Evolutionary conservation across 1,140 invertebrate species (phyloP), one percentile per base, ranked within the genome.

Genomic region (Olivierus martensii): DNA sequence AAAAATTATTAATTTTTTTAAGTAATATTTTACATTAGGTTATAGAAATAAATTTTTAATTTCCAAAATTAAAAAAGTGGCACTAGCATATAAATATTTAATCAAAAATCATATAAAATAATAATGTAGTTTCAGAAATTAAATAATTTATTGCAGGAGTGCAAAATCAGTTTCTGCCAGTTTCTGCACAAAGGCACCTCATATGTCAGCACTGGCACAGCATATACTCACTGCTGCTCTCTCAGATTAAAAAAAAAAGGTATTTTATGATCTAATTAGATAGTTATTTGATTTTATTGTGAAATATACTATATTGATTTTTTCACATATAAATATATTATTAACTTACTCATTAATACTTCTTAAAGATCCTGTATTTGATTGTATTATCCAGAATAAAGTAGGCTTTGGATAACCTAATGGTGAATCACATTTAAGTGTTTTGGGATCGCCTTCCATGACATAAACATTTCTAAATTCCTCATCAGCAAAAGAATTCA

Each of bases 401-500:
- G 80, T 84, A 0, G 91, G 91, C 66, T 87, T 91, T 3, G 91
- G 91, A 77, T 87, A 93, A 61, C 91, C 91, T 65, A 90, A 87
- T 0, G 90, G 90, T 2, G 90, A 87, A 63, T 86, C 78, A 65
- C 91, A 96, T 1, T 78, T 78, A 34, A 96, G 66, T 61, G 85
- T 84, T 68, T 83, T 86, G 0, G 89, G 89, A 34, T 86, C 77
- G 11, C 91, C 91, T 70, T 95, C 90, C 14, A 81, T 75, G 0
- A 84, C 87, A 39, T 53, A 55, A 15, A 49, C 39, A 46, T 58
- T 50, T 46, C 59, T 50, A 0, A 52, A 28, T 28, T 60, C 47
- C 44, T 83, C 79, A 61, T 87, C 84, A 66, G 89, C 88, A 70
- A 94, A 93, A 0, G 84, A 84, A 67, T 91, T 91, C 51, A 94